Conservation (phyloP, 2,888 invertebrate genomes). For the Xanthorhoe designata region DNA sequence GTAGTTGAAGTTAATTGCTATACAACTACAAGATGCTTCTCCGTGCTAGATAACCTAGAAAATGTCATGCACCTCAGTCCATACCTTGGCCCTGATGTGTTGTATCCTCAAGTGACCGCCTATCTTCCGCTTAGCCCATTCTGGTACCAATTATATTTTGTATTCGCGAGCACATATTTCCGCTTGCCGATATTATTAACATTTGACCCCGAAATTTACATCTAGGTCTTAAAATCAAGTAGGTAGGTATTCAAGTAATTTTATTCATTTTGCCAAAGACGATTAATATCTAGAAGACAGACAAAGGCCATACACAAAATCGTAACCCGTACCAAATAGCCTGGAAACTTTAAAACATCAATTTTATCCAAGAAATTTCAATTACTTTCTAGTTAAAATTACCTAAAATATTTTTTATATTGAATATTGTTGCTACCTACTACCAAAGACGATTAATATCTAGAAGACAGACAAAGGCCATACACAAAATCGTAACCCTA, state of each 20-base stretch:
- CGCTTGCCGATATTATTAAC: conserved; percentile 81
- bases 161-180: conserved; percentile 78
- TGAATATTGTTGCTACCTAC: no score
- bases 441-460: no score
- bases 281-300: no score
- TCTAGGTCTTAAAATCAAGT: conserved; percentile 21
- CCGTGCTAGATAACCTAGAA: conserved; percentile 22
- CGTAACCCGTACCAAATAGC: no score
- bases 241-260: not conserved
- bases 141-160: conserved; percentile 65
- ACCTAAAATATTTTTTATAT: no score
- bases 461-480: no score
- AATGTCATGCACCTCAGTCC: conserved; percentile 31
- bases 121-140: conserved; percentile 68
- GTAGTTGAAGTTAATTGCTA: not conserved
- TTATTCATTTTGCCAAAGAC: not conserved
- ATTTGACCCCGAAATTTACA: conserved; percentile 75
- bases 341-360: no score
- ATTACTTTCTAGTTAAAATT: no score
- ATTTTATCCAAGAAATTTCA: no score
- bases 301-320: no score
- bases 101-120: conserved; percentile 63
- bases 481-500: no score
- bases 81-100: conserved; percentile 64
- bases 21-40: not conserved